Base-by-base conservation (phyloP, 1,140 invertebrate species). In the Mizuhopecten yessoensis region DNA sequence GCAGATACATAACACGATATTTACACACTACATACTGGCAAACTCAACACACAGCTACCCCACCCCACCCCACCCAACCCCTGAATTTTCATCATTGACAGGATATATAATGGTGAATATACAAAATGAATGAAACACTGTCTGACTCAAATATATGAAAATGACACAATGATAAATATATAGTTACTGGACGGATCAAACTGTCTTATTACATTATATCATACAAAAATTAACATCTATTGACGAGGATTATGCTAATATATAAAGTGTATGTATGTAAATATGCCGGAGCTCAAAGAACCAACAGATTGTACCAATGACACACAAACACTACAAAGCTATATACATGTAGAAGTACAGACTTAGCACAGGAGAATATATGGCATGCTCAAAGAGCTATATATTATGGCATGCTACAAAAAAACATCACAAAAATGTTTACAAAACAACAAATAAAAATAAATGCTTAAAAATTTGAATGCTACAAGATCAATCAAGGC, bases 11-110 rank as follows among this genome's bases (percentile, higher is more conserved):
- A 29, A 75, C n/a, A 75, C 57, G 29, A 75, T 75, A 75, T 75
- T n/a, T 75, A 75, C 57, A n/a, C n/a, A 75, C 57, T 75, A 75
- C 57, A 75, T 75, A 75, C 57, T 75, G 57, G 57, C 57, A 75
- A 75, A 75, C 57, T 75, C n/a, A 75, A 75, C 57, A 75, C 57
- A 75, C 57, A 13, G 17, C 42, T 45, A 17, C 17, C 0, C 17
- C 9, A n/a, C 57, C n/a, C 57, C 3, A 23, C 57, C 57, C 17
- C n/a, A 9, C 57, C 57, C 23, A 20, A n/a, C n/a, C n/a, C n/a
- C n/a, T n/a, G n/a, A n/a, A n/a, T n/a, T n/a, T 75, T 75, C 23
- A 75, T 29, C 57, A 75, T 75, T 5, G n/a, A 29, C 57, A 75
- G 57, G 17, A 45, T 15, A n/a, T 0, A 9, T 0, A 29, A 3